Evolutionary conservation across 2,113 vertebrate species (phyloP), one percentile per base, ranked within the genome.

Genomic region (Bothrops jararaca): DNA sequence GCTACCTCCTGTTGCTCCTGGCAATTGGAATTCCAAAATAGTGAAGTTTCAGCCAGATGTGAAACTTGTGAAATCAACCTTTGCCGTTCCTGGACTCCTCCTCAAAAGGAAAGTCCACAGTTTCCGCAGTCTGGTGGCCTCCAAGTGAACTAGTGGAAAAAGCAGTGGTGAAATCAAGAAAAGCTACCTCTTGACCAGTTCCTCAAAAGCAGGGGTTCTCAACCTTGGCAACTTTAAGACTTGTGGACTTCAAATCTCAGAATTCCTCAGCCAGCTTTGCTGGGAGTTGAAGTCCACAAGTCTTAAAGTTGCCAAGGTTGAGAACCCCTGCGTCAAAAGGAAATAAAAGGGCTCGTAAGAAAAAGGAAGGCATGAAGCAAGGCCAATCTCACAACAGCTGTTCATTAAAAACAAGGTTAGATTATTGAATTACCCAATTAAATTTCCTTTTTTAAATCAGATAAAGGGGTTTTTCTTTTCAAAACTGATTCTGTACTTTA

Each of bases 381-480:
- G 11, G 10, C 45, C n/a, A 26, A 91, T 57, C 39, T 86, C 9
- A 58, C 9, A 86, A 29, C 1, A 42, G 29, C 57, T 92, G 89
- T 20, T 89, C 11, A 58, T 50, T 48, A 15, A 4, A 88, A 93
- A 45, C 5, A 20, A 85, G 23, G 20, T 22, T 22, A 53, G 86
- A 90, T 80, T 23, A 26, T 64, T 3, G 7, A 29, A 53, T 85
- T 39, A 48, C 29, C 50, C 24, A 18, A 26, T 20, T 85, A 9
- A 23, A 3, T 85, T 34, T 4, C n/a, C 50, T 29, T 45, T 34
- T 58, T 22, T 4, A 18, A 15, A 7, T 88, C 34, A 34, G 42
- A 34, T 57, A 50, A 42, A 89, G 8, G 50, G 93, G 90, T 91
- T 29, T 39, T 92, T 52, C 92, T 57, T 48, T 92, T 90, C 88